These are phyloP conservation scores for Cryptoprocta ferox DNA, from an alignment of 2,797 vertebrate species.

Conservation along the genomic window DNA sequence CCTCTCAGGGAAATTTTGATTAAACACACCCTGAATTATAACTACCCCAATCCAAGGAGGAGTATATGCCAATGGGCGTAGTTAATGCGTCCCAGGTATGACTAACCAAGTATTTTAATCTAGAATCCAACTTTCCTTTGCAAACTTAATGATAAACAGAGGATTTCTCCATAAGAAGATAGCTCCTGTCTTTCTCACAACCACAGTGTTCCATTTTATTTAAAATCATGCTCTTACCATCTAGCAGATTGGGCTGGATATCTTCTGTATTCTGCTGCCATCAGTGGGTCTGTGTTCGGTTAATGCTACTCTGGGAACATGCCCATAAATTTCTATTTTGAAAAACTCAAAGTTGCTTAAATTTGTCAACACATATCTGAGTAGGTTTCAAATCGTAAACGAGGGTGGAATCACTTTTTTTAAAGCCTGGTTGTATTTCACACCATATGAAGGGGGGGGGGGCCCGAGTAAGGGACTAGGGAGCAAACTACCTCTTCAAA, in stretches of 20 bases:
- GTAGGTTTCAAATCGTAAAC: conserved; percentile 45
- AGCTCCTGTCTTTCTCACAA: neutral
- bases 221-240: neutral
- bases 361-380: conserved; percentile 47
- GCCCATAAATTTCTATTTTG: conserved; percentile 1
- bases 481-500: neutral
- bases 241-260: neutral
- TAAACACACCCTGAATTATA: conserved; percentile 14
- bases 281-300: neutral
- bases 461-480: neutral
- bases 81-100: neutral
- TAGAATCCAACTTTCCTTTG: conserved; percentile 53
- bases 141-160: conserved; percentile 2
- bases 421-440: conserved; percentile 53
- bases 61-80: neutral
- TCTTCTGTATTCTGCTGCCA: neutral
- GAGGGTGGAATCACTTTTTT: neutral
- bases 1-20: neutral
- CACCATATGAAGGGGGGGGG: neutral
- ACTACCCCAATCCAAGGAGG: neutral
- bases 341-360: conserved; percentile 36
- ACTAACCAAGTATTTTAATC: conserved; percentile 12
- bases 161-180: neutral
- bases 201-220: neutral
- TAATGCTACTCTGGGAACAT: conserved; percentile 24